A percentile compares a stretch with the other conserved stretches of the same genome.
Conservation (phyloP, 1,140 invertebrate species). For the Lepidurus packardi region DNA sequence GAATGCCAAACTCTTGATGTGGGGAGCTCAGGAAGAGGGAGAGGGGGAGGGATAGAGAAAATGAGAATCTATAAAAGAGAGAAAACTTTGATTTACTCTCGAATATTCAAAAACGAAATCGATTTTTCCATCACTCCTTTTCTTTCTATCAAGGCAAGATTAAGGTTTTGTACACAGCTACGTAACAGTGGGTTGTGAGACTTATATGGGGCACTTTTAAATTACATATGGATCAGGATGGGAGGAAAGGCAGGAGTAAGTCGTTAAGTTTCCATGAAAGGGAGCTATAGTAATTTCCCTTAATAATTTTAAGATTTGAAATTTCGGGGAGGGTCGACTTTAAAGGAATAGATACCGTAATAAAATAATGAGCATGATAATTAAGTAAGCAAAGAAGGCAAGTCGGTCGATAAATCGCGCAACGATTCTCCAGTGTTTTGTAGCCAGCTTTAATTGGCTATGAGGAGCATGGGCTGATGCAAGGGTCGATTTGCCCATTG, state of each 20-base stretch:
- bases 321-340: background rate
- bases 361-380: constrained; percentile 23
- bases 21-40: background rate
- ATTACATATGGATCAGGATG: background rate
- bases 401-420: constrained; percentile 24
- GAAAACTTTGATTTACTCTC: background rate
- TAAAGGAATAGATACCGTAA: constrained; percentile 27
- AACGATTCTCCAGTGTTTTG: background rate
- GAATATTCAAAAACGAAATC: background rate
- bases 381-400: constrained; percentile 25
- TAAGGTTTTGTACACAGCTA: background rate
- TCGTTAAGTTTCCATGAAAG: background rate
- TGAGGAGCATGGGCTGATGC: background rate
- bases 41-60: background rate
- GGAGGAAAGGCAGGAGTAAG: background rate
- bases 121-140: background rate
- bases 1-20: background rate
- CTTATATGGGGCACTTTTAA: background rate
- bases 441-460: background rate
- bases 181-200: background rate
- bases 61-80: background rate
- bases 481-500: constrained; percentile 3
- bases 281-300: background rate
- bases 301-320: background rate
- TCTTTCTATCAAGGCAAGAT: background rate